These are phyloP conservation scores for Andricus grossulariae DNA, from an alignment of 1,140 invertebrate genomes.

Conservation along the genomic window DNA sequence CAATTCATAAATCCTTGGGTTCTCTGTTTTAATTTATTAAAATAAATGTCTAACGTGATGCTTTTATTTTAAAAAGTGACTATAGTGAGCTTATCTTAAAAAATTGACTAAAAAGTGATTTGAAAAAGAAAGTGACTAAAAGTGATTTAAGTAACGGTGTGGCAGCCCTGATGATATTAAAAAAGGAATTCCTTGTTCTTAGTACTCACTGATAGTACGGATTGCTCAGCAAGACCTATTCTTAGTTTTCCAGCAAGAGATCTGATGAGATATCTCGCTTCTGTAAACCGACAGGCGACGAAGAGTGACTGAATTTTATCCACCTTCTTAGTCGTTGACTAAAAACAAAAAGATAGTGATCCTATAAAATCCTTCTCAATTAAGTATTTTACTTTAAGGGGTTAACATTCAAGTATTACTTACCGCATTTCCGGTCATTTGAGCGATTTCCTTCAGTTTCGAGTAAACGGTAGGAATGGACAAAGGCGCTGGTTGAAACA, in stretches of 20 bases:
- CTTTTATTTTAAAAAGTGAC: too few relatives aligned
- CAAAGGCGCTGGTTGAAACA: conserved; percentile 86
- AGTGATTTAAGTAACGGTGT: too few relatives aligned
- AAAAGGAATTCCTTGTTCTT: conserved; percentile 3
- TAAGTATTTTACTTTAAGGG: conserved; percentile 32
- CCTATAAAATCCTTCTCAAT: conserved; percentile 32
- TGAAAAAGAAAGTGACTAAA: too few relatives aligned
- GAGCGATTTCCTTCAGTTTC: conserved; percentile 93
- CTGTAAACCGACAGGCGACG: conserved; percentile 92
- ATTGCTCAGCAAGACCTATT: conserved; percentile 98
- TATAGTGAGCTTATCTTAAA: too few relatives aligned
- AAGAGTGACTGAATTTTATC: conserved; percentile 94
- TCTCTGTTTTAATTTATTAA: too few relatives aligned
- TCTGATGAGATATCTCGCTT: conserved; percentile 95
- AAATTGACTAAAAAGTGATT: too few relatives aligned
- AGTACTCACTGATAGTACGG: conserved; percentile 84
- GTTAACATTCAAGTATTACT: conserved; percentile 34
- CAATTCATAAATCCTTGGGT: too few relatives aligned
- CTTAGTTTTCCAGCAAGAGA: conserved; percentile 95
- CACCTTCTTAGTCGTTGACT: conserved; percentile 92
- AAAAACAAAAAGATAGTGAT: conserved; percentile 43
- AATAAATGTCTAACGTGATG: too few relatives aligned
- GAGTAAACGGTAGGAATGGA: conserved; percentile 85
- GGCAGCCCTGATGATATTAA: too few relatives aligned
- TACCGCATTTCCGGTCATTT: conserved; percentile 88